Evolutionary conservation across 35 echinoderm and acorn worm species (phyloP).

Genomic region (Apostichopus californicus): DNA sequence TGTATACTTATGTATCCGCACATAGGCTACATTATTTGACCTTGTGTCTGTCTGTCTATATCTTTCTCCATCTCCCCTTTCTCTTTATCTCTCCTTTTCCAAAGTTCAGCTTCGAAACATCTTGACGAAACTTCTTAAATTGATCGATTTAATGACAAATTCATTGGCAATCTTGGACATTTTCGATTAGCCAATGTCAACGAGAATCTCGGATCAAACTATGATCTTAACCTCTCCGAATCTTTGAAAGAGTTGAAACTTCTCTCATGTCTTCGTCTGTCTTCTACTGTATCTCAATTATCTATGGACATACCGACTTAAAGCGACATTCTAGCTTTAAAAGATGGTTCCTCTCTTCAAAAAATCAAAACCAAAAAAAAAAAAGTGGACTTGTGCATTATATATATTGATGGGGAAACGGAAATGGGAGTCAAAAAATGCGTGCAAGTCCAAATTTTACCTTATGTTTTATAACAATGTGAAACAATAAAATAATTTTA

Average conservation of each 20-base stretch:
- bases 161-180: not conserved
- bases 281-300: not conserved
- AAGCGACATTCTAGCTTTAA: not conserved
- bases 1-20: too few species aligned
- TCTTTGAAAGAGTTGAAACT: not conserved
- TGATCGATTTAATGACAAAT: constrained; percentile 7
- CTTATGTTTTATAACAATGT: too few species aligned
- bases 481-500: too few species aligned
- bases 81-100: not conserved
- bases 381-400: too few species aligned
- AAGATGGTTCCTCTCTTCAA: too few species aligned
- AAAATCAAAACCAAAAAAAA: too few species aligned
- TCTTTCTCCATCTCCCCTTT: not conserved
- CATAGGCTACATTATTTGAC: not conserved
- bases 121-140: not conserved
- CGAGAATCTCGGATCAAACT: not conserved
- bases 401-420: too few species aligned
- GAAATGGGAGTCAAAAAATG: too few species aligned
- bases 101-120: not conserved
- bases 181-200: constrained; percentile 16
- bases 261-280: not conserved
- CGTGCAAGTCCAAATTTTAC: too few species aligned
- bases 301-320: not conserved
- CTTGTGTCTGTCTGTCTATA: not conserved
- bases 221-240: constrained; percentile 6